phyloP scores from a whole-genome alignment of 2,797 vertebrate species.

The Phrynocephalus guinanensis region DNA sequence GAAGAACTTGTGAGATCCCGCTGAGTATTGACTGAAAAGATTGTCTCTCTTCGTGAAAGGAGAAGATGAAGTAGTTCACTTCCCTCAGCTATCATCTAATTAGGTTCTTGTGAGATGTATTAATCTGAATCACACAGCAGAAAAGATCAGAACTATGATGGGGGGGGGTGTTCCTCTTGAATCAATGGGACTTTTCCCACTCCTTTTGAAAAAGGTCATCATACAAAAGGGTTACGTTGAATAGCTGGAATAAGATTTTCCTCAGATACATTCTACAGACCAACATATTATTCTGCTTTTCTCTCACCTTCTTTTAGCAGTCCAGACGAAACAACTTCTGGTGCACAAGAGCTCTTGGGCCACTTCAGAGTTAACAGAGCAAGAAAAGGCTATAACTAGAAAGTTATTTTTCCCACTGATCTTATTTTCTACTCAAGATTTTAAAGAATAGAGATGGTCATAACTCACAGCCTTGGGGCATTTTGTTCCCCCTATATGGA shows the following conservation, averaged over 20 bases:
- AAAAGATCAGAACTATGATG: fast-evolving
- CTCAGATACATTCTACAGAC: slow-evolving; percentile 6
- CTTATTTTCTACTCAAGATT: slow-evolving; percentile 25
- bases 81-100: neutral
- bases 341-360: slow-evolving; percentile 13
- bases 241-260: neutral
- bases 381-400: slow-evolving; percentile 14
- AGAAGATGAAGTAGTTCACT: slow-evolving; percentile 8
- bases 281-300: neutral
- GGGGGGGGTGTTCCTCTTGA: fast-evolving
- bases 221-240: neutral
- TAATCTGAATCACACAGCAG: fast-evolving
- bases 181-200: neutral
- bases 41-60: neutral
- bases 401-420: neutral
- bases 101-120: neutral
- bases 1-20: fast-evolving
- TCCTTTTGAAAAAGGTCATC: neutral
- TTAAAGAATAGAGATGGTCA: neutral
- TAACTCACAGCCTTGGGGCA: neutral
- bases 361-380: slow-evolving; percentile 11
- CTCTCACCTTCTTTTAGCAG: fast-evolving
- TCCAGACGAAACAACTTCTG: neutral
- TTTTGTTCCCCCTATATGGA: neutral
- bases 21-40: slow-evolving; percentile 1